Base-by-base conservation (phyloP, 1,140 invertebrate genomes). In the Euglossa dilemma region DNA sequence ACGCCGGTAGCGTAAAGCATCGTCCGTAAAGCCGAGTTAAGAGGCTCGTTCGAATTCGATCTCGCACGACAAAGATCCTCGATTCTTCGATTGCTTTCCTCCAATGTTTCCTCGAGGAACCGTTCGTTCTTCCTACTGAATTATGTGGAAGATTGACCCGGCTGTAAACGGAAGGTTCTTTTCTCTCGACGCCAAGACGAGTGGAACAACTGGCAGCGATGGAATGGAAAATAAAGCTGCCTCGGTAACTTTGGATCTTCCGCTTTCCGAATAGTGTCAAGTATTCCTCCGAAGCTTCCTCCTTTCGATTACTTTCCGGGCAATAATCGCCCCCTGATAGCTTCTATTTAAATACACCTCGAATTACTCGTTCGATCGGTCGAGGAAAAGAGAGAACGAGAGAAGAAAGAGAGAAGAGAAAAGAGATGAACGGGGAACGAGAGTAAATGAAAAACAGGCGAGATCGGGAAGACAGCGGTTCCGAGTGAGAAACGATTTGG, bases 41-140 rank as follows among this genome's bases (percentile, higher is more conserved):
- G 64, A 71, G 74, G 86, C 83, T 88, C 85, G 72, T 87, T 85
- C 86, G 64, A 87, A 85, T 83, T 87, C 79, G 59, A 80, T 75
- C 61, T 56, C 54, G 54, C 69, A 50, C 59, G 61, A 66, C 70
- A n/a, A 80, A 66, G 71, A 75, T 75, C 71, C 77, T 80, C 77
- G 54, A 80, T 72, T 81, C 79, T 20, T 74, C 79, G 12, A 75
- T 75, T 75, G 59, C 61, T 57, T 52, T 57, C 59, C 71, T 56
- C 50, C 47, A 28, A 56, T 54, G 70, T 64, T 45, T 47, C 50
- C 59, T 23, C 59, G 9, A 25, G 47, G 25, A 74, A 74, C n/a
- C 28, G 14, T 64, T 43, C 54, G 67, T 52, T 45, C 36, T 9
- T 59, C 47, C 85, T 79, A 72, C 59, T 87, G 47, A 67, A 87